Percentiles rank a stretch among this genome's conserved stretches.
phyloP scores from a whole-genome alignment of 1,140 invertebrate genomes.

The Vollenhovia emeryi region DNA sequence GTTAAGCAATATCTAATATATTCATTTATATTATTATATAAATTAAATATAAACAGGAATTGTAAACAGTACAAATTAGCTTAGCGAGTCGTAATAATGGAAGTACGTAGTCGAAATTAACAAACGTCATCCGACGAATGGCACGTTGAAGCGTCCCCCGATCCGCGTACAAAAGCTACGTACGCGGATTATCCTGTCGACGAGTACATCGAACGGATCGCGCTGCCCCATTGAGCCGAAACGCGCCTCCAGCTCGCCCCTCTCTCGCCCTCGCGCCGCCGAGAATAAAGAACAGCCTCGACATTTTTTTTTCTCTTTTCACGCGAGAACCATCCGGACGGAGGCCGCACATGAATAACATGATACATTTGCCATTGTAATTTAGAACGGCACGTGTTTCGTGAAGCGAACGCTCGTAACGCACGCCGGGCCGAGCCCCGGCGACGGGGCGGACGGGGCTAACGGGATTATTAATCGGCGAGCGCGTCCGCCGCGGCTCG shows the following conservation, averaged over 20 bases:
- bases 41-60: too few relatives aligned
- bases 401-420: background rate
- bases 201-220: background rate
- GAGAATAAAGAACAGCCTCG: background rate
- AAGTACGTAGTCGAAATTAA: conserved; percentile 23
- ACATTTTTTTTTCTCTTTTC: background rate
- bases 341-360: conserved; percentile 3
- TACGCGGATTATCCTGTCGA: background rate
- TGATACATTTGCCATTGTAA: conserved; percentile 5
- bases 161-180: background rate
- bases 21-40: too few relatives aligned
- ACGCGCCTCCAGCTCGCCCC: background rate
- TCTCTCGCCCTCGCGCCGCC: too few relatives aligned
- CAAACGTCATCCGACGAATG: conserved; percentile 8
- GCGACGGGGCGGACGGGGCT: background rate
- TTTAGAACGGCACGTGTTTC: conserved; percentile 23
- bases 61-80: background rate
- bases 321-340: background rate
- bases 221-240: background rate
- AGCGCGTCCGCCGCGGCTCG: background rate
- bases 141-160: background rate
- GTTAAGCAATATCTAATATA: too few relatives aligned
- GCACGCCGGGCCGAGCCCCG: background rate
- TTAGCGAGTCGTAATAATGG: background rate
- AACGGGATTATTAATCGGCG: conserved; percentile 45